These are phyloP conservation scores for Odiellus spinosus DNA, from an alignment of 2,888 invertebrate species.

Conservation along the genomic window DNA sequence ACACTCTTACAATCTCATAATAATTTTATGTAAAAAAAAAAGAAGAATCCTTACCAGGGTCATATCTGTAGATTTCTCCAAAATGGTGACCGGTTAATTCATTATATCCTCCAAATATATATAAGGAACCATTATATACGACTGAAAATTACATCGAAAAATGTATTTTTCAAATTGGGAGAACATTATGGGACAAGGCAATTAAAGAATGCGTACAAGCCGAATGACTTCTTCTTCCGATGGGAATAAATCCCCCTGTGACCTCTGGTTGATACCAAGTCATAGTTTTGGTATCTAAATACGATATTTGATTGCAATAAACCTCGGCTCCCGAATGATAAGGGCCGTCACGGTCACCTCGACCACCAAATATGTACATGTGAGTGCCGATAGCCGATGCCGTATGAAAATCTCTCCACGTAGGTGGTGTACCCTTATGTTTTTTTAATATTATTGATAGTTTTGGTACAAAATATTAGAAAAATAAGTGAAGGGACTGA, in stretches of 20 bases:
- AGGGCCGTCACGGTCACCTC: constrained; percentile 53
- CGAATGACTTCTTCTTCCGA: constrained; percentile 75
- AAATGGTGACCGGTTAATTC: constrained; percentile 57
- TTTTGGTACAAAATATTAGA: background rate
- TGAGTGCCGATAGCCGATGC: constrained; percentile 54
- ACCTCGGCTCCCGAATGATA: constrained; percentile 49
- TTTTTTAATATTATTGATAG: background rate
- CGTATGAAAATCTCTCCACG: constrained; percentile 74
- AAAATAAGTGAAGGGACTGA: constrained; percentile 12
- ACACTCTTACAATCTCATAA: too few relatives aligned
- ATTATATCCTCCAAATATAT: constrained; percentile 81
- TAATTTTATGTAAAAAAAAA: background rate
- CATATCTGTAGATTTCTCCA: constrained; percentile 63
- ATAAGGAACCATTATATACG: constrained; percentile 56
- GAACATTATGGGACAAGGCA: too few relatives aligned
- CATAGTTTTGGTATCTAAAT: constrained; percentile 48
- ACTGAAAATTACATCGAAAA: constrained; percentile 41
- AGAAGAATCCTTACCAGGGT: constrained; percentile 28
- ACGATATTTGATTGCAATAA: constrained; percentile 55
- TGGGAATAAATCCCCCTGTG: constrained; percentile 43
- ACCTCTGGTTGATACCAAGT: constrained; percentile 49
- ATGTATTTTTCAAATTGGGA: constrained; percentile 1
- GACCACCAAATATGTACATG: constrained; percentile 82
- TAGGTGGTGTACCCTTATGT: constrained; percentile 45
- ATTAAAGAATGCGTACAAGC: too few relatives aligned